phyloP scores from a whole-genome alignment of 2,113 vertebrate genomes.

The Vombatus ursinus region DNA sequence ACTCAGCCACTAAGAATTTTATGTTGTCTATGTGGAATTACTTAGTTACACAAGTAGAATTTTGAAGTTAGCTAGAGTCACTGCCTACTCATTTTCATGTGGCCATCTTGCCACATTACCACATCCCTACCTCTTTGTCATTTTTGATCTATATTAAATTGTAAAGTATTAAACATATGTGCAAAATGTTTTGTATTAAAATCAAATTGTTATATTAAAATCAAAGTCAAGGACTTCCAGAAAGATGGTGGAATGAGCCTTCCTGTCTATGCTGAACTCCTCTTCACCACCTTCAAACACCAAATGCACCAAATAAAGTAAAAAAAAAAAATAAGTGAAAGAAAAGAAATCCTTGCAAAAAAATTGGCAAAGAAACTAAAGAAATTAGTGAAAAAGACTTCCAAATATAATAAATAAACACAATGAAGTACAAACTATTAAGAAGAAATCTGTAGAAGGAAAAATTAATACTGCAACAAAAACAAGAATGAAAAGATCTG shows the following conservation, averaged over 20 bases:
- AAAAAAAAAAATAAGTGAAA: background rate
- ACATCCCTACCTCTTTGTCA: constrained; percentile 55
- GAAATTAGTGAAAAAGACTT: background rate
- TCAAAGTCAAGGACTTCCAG: background rate
- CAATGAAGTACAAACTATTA: background rate
- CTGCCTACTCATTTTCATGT: background rate
- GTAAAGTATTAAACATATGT: background rate
- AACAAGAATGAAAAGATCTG: background rate
- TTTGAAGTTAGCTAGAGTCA: background rate
- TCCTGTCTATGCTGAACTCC: background rate
- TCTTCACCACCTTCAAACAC: background rate
- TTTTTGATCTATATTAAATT: constrained; percentile 47
- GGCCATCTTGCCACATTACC: constrained; percentile 12
- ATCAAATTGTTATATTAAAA: constrained; percentile 12
- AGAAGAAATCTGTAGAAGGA: background rate
- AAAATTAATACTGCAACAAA: background rate
- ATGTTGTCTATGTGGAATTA: background rate
- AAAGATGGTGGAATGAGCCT: background rate
- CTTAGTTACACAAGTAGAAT: background rate
- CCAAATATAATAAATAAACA: background rate
- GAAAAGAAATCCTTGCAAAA: background rate
- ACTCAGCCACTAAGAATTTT: background rate
- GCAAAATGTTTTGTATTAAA: background rate
- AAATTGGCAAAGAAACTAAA: background rate
- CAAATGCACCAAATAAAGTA: background rate